Percentiles rank a stretch among this genome's conserved stretches.
Conservation (phyloP, 2,888 invertebrate genomes). For the Nomada lathburiana region DNA sequence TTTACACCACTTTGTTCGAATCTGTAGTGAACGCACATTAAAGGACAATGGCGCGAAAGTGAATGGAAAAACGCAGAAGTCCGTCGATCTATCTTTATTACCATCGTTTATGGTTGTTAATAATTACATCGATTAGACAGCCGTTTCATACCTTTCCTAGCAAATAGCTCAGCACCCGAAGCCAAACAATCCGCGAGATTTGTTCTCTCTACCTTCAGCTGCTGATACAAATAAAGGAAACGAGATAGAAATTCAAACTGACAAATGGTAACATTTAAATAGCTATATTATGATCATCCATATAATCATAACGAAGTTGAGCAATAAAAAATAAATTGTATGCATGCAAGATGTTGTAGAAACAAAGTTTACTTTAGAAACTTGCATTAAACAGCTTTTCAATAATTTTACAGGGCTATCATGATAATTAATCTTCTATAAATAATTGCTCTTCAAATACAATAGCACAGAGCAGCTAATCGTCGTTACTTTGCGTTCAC, state of each 20-base stretch:
- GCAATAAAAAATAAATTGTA: no score
- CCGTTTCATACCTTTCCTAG: slow-evolving; percentile 10
- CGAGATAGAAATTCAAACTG: no score
- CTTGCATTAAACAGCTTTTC: no score
- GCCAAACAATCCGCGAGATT: no score
- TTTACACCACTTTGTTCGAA: background rate
- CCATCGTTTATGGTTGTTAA: slow-evolving; percentile 16
- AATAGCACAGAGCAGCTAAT: background rate
- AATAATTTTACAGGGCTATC: no score
- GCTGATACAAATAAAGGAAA: no score
- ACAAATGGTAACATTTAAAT: no score
- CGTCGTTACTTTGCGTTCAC: background rate
- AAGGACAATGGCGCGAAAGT: background rate
- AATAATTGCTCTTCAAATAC: background rate
- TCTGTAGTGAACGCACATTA: background rate
- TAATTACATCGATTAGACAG: slow-evolving; percentile 10
- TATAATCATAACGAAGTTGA: no score
- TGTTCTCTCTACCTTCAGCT: no score
- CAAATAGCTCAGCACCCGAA: background rate
- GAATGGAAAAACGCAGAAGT: slow-evolving; percentile 5
- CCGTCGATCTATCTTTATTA: slow-evolving; percentile 41
- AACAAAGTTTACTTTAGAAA: no score
- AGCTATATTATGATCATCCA: no score
- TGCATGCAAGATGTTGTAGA: no score
- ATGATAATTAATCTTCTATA: background rate